A percentile compares a stretch with the other conserved stretches of the same genome.
Conservation (phyloP, 2,888 invertebrate species). For the Phragmatobia fuliginosa region DNA sequence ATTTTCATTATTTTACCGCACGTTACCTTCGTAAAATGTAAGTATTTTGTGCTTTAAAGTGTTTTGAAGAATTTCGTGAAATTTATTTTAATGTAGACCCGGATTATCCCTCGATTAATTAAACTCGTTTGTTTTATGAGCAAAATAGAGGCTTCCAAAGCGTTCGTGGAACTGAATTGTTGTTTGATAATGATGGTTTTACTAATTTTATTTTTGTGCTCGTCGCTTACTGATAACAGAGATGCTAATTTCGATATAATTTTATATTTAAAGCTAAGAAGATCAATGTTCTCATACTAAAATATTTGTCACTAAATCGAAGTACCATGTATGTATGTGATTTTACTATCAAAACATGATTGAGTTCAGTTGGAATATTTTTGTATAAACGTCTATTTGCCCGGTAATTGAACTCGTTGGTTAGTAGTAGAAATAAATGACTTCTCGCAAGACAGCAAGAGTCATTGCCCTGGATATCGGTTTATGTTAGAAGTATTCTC, state of each 20-base stretch:
- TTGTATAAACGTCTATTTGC: neutral
- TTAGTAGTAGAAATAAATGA: neutral
- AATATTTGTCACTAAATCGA: neutral
- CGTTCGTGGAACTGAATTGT: constrained; percentile 27
- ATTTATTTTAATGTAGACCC: constrained; percentile 45
- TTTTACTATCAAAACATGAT: neutral
- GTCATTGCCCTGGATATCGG: neutral
- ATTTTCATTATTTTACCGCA: constrained; percentile 59
- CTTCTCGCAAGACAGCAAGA: neutral
- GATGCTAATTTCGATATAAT: neutral
- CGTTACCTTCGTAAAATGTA: constrained; percentile 15
- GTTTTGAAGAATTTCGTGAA: constrained; percentile 45
- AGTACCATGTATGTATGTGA: neutral
- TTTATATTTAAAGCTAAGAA: neutral
- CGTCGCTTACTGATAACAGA: neutral
- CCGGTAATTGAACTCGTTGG: neutral
- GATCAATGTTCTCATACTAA: neutral
- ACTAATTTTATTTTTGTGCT: neutral
- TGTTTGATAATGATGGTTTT: constrained; percentile 37
- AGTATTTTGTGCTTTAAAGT: constrained; percentile 11
- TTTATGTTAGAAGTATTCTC: neutral
- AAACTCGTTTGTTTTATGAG: constrained; percentile 43
- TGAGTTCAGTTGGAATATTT: neutral
- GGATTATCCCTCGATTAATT: constrained; percentile 51
- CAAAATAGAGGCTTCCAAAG: constrained; percentile 29